phyloP scores from a whole-genome alignment of 2,113 vertebrate genomes.

The Lepus timidus region DNA sequence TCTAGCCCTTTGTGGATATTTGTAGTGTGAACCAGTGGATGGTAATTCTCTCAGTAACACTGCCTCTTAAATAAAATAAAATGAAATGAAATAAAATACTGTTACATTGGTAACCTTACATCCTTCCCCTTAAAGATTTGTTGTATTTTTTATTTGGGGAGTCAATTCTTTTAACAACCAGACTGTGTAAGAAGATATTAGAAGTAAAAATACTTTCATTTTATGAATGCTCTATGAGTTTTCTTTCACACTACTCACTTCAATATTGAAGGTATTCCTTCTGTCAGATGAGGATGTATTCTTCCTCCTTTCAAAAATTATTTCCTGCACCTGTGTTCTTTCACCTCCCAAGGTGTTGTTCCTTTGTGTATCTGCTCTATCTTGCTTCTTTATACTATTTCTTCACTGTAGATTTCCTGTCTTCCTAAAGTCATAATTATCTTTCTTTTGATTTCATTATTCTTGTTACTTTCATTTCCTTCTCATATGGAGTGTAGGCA shows the following conservation, averaged over 20 bases:
- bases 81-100: no score
- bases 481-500: no score
- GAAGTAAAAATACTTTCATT: constrained; percentile 16
- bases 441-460: constrained; percentile 24
- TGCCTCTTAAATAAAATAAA: no score
- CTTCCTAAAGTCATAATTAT: not conserved
- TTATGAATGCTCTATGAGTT: not conserved
- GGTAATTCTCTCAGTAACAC: no score
- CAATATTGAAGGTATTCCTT: not conserved
- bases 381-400: not conserved
- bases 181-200: not conserved
- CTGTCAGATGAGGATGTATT: not conserved
- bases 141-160: not conserved
- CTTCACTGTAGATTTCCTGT: not conserved
- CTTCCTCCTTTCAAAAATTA: not conserved
- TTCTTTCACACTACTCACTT: not conserved
- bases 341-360: not conserved
- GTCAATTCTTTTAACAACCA: not conserved
- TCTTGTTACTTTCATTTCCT: constrained; percentile 22
- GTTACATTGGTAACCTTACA: not conserved
- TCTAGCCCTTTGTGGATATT: no score
- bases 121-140: not conserved
- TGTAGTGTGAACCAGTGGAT: no score
- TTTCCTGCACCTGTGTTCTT: not conserved
- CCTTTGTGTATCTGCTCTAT: not conserved